Conservation (phyloP, 2,888 invertebrate genomes). For the Fragum fragum region DNA sequence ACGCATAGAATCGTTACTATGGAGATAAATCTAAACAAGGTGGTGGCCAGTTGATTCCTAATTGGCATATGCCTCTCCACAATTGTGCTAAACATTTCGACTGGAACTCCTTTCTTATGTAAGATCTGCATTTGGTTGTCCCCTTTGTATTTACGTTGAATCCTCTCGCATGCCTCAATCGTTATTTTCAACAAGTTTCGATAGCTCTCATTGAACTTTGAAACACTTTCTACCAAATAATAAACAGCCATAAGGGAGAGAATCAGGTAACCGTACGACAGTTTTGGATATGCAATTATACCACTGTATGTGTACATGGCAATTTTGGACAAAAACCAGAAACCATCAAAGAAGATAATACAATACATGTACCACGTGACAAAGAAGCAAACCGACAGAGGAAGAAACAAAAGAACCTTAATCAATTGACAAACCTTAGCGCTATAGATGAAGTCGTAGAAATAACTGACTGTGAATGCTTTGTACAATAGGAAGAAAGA, state of each 20-base stretch:
- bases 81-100: conserved; percentile 31
- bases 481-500: conserved; percentile 41
- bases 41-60: conserved; percentile 43
- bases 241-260: conserved; percentile 49
- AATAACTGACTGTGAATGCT: conserved; percentile 21
- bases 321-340: conserved; percentile 55
- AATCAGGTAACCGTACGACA: conserved; percentile 57
- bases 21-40: conserved; percentile 39
- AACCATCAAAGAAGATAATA: conserved; percentile 52
- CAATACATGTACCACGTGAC: conserved; percentile 59
- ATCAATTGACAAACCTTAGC: neutral
- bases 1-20: conserved; percentile 39
- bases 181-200: conserved; percentile 37
- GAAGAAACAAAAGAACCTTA: neutral
- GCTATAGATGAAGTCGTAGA: neutral
- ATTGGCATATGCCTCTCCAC: conserved; percentile 42
- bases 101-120: conserved; percentile 36
- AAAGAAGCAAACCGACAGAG: conserved; percentile 18
- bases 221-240: conserved; percentile 48
- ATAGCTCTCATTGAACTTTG: conserved; percentile 40
- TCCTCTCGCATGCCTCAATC: conserved; percentile 36
- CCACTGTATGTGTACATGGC: conserved; percentile 57
- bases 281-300: conserved; percentile 48
- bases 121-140: neutral
- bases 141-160: neutral